phyloP scores from a whole-genome alignment of 2,113 vertebrate genomes.

The Romanogobio albipinnatus region DNA sequence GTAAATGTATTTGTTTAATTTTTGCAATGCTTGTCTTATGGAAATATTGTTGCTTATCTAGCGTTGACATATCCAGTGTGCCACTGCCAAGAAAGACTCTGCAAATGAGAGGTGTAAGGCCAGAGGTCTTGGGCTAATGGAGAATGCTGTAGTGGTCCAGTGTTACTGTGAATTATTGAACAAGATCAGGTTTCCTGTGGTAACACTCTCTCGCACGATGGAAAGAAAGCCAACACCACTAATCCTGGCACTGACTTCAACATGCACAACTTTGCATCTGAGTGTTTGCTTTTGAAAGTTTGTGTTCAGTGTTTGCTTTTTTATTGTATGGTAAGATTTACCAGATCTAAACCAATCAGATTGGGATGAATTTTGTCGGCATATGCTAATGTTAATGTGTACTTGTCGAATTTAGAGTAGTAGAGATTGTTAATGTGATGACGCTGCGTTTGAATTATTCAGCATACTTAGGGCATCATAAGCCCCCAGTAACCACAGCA shows the following conservation, averaged over 20 bases:
- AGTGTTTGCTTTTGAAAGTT: slow-evolving; percentile 32
- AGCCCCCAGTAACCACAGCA: slow-evolving; percentile 19
- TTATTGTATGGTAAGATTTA: not conserved
- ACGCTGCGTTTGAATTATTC: slow-evolving; percentile 47
- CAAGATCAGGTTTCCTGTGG: slow-evolving; percentile 68
- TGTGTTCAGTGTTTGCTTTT: not conserved
- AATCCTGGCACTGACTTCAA: slow-evolving; percentile 66
- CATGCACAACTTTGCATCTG: slow-evolving; percentile 41
- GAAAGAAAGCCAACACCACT: slow-evolving; percentile 80
- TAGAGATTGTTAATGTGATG: not conserved
- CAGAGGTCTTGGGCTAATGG: slow-evolving; percentile 72
- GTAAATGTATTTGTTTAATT: not conserved
- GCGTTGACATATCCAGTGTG: slow-evolving; percentile 9
- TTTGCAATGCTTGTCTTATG: not conserved
- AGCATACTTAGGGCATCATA: slow-evolving; percentile 33
- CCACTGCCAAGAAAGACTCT: not conserved
- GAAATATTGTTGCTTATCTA: not conserved
- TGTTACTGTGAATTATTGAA: slow-evolving; percentile 75
- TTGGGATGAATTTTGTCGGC: not conserved
- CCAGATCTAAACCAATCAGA: not conserved
- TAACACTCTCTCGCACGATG: slow-evolving; percentile 66
- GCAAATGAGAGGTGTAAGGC: slow-evolving; percentile 58
- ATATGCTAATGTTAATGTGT: slow-evolving; percentile 2
- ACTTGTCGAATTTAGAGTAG: not conserved
- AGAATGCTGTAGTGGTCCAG: slow-evolving; percentile 67